phyloP scores from a whole-genome alignment of 1,140 invertebrate genomes.

The Cataglyphis hispanica region DNA sequence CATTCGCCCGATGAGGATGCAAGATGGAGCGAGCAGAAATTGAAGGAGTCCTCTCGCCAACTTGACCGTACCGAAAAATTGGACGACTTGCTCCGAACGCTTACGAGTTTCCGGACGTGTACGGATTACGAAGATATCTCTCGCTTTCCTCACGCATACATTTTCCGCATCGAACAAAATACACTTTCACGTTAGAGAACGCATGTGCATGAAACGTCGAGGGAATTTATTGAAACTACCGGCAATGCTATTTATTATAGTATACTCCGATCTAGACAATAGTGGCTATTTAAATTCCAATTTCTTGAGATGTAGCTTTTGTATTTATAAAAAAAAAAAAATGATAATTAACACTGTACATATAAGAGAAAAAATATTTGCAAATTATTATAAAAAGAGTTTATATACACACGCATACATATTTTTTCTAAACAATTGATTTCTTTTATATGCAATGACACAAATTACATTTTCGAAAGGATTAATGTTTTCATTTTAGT shows the following conservation, averaged over 20 bases:
- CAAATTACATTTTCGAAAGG: neutral
- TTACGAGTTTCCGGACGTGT: constrained; percentile 79
- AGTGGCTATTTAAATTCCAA: neutral
- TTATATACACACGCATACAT: neutral
- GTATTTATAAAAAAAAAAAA: neutral
- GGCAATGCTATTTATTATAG: neutral
- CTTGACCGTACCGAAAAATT: constrained; percentile 82
- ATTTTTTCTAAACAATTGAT: neutral
- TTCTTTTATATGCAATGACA: neutral
- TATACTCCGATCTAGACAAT: neutral
- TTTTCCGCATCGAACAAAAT: constrained; percentile 12
- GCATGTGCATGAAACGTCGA: constrained; percentile 3
- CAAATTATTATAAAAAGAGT: neutral
- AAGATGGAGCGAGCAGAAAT: constrained; percentile 65
- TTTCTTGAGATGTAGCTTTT: neutral
- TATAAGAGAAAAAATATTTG: neutral
- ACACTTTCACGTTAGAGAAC: neutral
- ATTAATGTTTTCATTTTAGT: neutral
- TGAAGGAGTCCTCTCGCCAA: constrained; percentile 77
- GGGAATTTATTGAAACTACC: neutral
- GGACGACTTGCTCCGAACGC: constrained; percentile 78
- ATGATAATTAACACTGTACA: neutral
- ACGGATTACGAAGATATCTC: constrained; percentile 73
- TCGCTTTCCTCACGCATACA: constrained; percentile 21
- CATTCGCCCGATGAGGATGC: constrained; percentile 3